A percentile compares a stretch with the other conserved stretches of the same genome.
These are phyloP conservation scores for Melangyna quadrimaculata DNA, from an alignment of 2,888 invertebrate genomes.

Conservation along the genomic window DNA sequence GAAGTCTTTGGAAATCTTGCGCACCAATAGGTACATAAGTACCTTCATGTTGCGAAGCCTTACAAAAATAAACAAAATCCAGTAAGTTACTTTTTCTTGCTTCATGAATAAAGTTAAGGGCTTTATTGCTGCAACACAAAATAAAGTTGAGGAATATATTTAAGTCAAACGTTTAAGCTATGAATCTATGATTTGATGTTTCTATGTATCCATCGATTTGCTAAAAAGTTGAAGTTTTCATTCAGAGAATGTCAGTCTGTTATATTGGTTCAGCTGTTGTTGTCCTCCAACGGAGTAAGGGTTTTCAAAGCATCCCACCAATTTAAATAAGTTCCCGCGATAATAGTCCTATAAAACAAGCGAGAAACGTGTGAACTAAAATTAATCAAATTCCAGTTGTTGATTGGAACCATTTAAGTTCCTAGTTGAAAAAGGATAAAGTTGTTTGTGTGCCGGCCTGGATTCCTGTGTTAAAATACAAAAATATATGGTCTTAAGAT, in stretches of 20 bases:
- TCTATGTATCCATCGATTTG: constrained; percentile 6
- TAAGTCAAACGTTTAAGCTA: not conserved
- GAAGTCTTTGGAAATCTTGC: constrained; percentile 45
- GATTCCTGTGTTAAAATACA: not conserved
- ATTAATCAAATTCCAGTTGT: constrained; percentile 54
- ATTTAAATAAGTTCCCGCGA: constrained; percentile 19
- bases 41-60: constrained; percentile 60
- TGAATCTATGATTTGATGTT: constrained; percentile 22
- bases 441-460: not conserved
- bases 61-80: not conserved
- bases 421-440: not conserved
- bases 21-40: no score
- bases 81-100: not conserved
- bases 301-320: constrained; percentile 18
- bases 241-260: constrained; percentile 45
- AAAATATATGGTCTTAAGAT: no score
- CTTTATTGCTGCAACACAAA: constrained; percentile 41
- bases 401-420: constrained; percentile 39
- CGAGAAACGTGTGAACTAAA: constrained; percentile 21
- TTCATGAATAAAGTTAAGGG: constrained; percentile 26
- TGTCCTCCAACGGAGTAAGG: constrained; percentile 38
- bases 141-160: constrained; percentile 28
- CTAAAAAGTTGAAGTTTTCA: constrained; percentile 36
- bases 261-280: constrained; percentile 49
- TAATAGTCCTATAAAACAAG: constrained; percentile 43